Percentiles rank a stretch among this genome's conserved stretches.
Conservation (phyloP, 2,888 invertebrate genomes). For the Athrips mouffetella region DNA sequence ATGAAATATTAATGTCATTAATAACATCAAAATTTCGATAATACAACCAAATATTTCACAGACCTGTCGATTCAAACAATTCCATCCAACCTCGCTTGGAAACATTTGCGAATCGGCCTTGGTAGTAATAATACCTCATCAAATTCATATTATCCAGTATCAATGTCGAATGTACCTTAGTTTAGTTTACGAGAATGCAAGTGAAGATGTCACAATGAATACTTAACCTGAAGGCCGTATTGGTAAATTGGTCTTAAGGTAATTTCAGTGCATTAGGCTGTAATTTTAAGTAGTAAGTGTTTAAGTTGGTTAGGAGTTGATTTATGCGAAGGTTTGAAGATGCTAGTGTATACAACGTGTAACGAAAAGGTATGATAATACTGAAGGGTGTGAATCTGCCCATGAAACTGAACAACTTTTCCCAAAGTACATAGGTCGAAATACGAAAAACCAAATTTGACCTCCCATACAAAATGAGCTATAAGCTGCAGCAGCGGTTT, state of each 20-base stretch:
- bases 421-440: too few relatives aligned
- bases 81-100: conserved; percentile 1
- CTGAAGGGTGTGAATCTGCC: too few relatives aligned
- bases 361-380: too few relatives aligned
- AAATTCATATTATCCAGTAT: conserved; percentile 52
- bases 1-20: too few relatives aligned
- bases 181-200: conserved; percentile 10
- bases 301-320: too few relatives aligned
- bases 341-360: too few relatives aligned
- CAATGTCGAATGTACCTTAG: conserved; percentile 31
- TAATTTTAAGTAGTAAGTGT: not conserved
- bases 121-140: conserved; percentile 56
- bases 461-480: too few relatives aligned
- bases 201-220: conserved; percentile 6
- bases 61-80: conserved; percentile 1
- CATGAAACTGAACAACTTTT: too few relatives aligned
- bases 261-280: not conserved
- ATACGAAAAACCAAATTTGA: too few relatives aligned
- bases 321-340: too few relatives aligned
- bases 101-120: conserved; percentile 24
- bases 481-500: too few relatives aligned
- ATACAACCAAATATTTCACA: conserved; percentile 1
- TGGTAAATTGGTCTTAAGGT: conserved; percentile 8
- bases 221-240: conserved; percentile 5
- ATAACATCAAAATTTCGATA: too few relatives aligned